Percentiles rank a stretch among this genome's conserved stretches.
Conservation (phyloP, 2,797 vertebrate genomes). For the Spondyliosoma cantharus region DNA sequence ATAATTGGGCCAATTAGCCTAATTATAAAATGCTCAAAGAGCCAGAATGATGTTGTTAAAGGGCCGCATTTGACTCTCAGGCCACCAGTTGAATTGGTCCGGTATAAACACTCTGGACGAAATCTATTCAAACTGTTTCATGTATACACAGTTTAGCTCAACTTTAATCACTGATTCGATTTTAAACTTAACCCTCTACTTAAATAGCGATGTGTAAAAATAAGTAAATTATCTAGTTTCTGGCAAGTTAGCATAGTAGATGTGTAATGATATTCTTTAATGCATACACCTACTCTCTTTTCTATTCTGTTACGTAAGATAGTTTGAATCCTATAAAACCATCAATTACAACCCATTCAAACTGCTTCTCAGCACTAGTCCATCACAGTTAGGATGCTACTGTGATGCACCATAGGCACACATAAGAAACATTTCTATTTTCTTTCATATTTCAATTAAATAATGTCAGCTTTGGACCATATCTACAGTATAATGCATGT, state of each 20-base stretch:
- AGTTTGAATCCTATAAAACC: neutral
- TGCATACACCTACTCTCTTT: neutral
- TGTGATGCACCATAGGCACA: neutral
- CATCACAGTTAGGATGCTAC: neutral
- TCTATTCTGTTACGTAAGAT: neutral
- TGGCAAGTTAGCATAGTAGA: neutral
- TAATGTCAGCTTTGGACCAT: conserved; percentile 18
- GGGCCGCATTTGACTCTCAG: no score
- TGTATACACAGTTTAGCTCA: neutral
- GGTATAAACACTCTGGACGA: neutral
- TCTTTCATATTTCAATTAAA: neutral
- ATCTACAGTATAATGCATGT: neutral
- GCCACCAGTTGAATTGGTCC: no score
- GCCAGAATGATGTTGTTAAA: no score
- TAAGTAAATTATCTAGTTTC: neutral
- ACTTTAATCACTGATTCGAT: neutral
- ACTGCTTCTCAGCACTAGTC: neutral
- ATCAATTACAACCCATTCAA: neutral
- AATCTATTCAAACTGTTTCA: neutral
- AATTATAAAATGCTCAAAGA: no score
- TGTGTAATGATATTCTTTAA: neutral
- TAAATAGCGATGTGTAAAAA: neutral
- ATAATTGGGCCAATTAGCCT: no score
- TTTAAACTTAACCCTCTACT: neutral
- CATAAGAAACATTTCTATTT: neutral